Conservation (phyloP, 2,113 vertebrate genomes). For the Philantomba maxwellii region DNA sequence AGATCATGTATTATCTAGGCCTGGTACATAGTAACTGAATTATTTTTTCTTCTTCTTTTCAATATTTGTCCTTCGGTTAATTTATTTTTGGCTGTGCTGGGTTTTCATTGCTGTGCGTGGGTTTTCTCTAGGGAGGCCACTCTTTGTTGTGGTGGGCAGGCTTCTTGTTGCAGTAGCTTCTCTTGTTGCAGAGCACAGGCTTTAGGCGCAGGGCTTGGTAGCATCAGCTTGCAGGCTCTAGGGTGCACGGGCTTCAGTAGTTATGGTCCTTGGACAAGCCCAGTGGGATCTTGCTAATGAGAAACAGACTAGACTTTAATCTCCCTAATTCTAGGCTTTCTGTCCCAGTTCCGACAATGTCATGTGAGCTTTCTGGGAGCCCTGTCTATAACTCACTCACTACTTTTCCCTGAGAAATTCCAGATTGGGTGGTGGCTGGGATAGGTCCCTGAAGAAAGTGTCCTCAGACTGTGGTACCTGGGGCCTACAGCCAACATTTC, state of each 20-base stretch:
- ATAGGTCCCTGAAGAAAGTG: not conserved
- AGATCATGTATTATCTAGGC: not conserved
- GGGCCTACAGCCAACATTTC: not conserved
- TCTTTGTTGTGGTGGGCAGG: not conserved
- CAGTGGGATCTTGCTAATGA: not conserved
- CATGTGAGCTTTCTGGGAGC: not conserved
- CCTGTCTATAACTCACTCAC: not conserved
- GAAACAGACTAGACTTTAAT: not conserved
- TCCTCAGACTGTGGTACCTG: not conserved
- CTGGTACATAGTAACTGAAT: not conserved
- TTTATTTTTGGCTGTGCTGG: not conserved
- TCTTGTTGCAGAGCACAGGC: not conserved
- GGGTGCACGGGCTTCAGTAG: not conserved
- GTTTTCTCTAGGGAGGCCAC: not conserved
- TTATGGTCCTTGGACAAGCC: not conserved
- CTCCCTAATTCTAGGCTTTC: not conserved
- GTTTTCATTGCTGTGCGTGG: not conserved
- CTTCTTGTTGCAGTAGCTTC: not conserved
- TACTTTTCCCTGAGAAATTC: not conserved
- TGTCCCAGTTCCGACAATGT: not conserved
- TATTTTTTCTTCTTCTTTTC: not conserved
- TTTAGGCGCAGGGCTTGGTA: not conserved
- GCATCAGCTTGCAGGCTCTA: not conserved
- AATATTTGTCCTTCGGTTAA: not conserved
- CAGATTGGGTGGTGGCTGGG: not conserved